Conservation (phyloP, 2,888 invertebrate species). For the Belgica antarctica region DNA sequence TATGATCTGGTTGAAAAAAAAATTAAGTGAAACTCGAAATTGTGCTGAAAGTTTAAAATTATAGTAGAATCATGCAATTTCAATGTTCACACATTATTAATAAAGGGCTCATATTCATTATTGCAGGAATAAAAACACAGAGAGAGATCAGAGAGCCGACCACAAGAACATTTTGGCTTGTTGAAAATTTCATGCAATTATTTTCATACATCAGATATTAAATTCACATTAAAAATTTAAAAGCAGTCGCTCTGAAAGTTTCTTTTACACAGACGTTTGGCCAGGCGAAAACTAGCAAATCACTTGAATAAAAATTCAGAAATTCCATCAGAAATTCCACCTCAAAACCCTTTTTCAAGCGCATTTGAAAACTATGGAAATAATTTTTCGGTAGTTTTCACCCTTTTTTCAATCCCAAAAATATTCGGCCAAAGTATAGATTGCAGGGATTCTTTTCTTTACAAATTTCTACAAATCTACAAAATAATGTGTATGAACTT, state of each 20-base stretch:
- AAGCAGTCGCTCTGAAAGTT: neutral
- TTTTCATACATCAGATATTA: constrained; percentile 36
- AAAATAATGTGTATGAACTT: too few relatives aligned
- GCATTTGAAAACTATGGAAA: neutral
- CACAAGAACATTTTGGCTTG: neutral
- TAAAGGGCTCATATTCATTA: constrained; percentile 15
- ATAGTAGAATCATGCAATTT: constrained; percentile 24
- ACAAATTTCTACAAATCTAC: too few relatives aligned
- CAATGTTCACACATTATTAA: constrained; percentile 36
- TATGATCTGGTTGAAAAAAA: constrained; percentile 14
- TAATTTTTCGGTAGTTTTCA: neutral
- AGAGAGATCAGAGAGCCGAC: neutral
- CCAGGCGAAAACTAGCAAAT: neutral
- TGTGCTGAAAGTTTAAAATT: neutral
- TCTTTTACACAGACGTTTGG: neutral
- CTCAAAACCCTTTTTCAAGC: neutral
- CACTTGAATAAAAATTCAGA: neutral
- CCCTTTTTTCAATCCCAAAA: neutral
- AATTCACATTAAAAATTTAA: constrained; percentile 25
- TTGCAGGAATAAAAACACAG: neutral
- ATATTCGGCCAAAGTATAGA: too few relatives aligned
- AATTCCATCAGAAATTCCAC: neutral
- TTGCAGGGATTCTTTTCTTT: too few relatives aligned
- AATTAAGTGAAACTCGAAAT: neutral
- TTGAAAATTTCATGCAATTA: constrained; percentile 31